Conservation (phyloP, 1,140 invertebrate genomes). For the Cotesia glomerata region DNA sequence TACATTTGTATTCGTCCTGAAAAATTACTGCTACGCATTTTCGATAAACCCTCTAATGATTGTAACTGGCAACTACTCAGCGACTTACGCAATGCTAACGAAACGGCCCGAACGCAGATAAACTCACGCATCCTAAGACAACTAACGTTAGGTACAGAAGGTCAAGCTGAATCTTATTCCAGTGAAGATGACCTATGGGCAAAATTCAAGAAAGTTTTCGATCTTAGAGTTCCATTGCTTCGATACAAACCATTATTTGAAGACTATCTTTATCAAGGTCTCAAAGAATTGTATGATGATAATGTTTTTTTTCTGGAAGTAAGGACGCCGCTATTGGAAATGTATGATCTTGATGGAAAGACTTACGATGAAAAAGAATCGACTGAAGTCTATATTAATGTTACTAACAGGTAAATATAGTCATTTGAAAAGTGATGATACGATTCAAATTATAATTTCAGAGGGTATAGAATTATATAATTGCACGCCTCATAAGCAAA, state of each 20-base stretch:
- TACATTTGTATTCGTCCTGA: constrained; percentile 68
- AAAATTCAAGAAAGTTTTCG: constrained; percentile 71
- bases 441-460: no score
- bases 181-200: constrained; percentile 73
- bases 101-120: constrained; percentile 18
- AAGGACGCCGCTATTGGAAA: constrained; percentile 61
- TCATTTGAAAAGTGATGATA: no score
- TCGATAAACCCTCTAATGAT: constrained; percentile 48
- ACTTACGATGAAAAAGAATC: constrained; percentile 63
- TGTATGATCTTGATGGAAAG: constrained; percentile 73
- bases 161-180: constrained; percentile 69
- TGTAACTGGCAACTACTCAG: constrained; percentile 68
- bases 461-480: no score
- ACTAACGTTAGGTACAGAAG: constrained; percentile 68
- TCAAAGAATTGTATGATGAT: constrained; percentile 76
- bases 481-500: no score
- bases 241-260: constrained; percentile 75
- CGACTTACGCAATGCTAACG: constrained; percentile 57
- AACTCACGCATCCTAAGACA: constrained; percentile 42
- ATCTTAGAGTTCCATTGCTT: constrained; percentile 66
- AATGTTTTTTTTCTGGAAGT: constrained; percentile 83
- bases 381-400: constrained; percentile 67
- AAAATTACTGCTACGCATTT: constrained; percentile 45
- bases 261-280: constrained; percentile 73
- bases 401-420: constrained; percentile 52